Conservation (phyloP, 2,797 vertebrate genomes). For the Cynodonichthys magdalenae region DNA sequence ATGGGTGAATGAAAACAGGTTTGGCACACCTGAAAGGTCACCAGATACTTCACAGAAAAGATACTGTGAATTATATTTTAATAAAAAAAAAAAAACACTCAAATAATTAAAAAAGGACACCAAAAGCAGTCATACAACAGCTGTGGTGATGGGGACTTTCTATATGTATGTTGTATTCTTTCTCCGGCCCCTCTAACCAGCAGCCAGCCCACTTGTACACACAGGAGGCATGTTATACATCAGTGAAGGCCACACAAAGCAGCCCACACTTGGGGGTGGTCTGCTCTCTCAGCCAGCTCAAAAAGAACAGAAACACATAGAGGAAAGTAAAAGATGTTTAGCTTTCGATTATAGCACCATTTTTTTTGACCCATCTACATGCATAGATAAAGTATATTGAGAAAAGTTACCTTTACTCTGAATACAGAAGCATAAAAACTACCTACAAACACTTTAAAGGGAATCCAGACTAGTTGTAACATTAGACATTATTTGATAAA, state of each 20-base stretch:
- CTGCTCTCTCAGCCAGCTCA: slow-evolving; percentile 23
- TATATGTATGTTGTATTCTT: slow-evolving; percentile 7
- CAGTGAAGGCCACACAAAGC: slow-evolving; percentile 34
- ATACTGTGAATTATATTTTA: slow-evolving; percentile 8
- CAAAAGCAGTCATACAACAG: neutral
- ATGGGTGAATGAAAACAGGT: slow-evolving; percentile 8
- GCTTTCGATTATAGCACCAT: slow-evolving; percentile 7
- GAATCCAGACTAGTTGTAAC: too few relatives aligned
- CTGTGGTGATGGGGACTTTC: slow-evolving; percentile 2
- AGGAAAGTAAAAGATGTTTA: neutral
- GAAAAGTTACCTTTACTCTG: neutral
- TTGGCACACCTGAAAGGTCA: slow-evolving; percentile 15
- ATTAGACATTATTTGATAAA: too few relatives aligned
- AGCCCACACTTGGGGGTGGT: slow-evolving; percentile 62
- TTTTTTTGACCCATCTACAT: neutral
- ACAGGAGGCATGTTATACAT: slow-evolving; percentile 37
- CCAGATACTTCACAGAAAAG: slow-evolving; percentile 7
- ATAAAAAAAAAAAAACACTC: neutral
- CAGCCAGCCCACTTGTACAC: slow-evolving; percentile 38
- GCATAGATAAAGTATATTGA: neutral
- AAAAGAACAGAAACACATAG: neutral
- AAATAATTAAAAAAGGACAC: neutral
- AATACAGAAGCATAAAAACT: neutral
- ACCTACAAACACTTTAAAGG: too few relatives aligned
- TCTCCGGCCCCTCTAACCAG: slow-evolving; percentile 26